These are phyloP conservation scores for Erythrolamprus reginae DNA, from an alignment of 2,113 vertebrate species.

Conservation along the genomic window DNA sequence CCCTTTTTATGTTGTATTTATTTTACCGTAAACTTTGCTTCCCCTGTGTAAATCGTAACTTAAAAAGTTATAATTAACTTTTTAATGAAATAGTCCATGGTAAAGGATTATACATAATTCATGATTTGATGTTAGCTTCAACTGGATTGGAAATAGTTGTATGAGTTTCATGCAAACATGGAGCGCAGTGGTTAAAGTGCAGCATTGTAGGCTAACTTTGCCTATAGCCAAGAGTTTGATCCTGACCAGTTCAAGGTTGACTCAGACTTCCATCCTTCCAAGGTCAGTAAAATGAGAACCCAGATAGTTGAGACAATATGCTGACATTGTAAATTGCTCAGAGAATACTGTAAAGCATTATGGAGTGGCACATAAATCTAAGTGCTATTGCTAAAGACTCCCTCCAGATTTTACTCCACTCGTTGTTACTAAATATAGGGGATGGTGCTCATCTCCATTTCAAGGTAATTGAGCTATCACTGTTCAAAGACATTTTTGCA, in stretches of 20 bases:
- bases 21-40: not conserved
- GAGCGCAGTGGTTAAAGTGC: not conserved
- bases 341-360: not conserved
- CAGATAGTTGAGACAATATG: not conserved
- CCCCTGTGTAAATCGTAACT: not conserved
- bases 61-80: not conserved
- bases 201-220: not conserved
- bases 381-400: not conserved
- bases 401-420: not conserved
- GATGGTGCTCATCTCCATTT: not conserved
- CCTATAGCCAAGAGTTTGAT: not conserved
- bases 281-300: not conserved
- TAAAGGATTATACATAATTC: not conserved
- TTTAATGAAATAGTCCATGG: not conserved
- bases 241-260: not conserved
- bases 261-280: not conserved
- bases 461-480: not conserved
- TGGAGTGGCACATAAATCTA: not conserved
- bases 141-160: not conserved
- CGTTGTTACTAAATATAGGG: not conserved
- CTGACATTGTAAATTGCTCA: not conserved
- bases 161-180: not conserved
- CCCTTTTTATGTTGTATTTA: not conserved
- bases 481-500: not conserved
- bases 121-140: not conserved